A percentile compares a stretch with the other conserved stretches of the same genome.
Evolutionary conservation across 2,888 invertebrate genomes (phyloP).

Genomic region (Hirtodrosophila histrioides): DNA sequence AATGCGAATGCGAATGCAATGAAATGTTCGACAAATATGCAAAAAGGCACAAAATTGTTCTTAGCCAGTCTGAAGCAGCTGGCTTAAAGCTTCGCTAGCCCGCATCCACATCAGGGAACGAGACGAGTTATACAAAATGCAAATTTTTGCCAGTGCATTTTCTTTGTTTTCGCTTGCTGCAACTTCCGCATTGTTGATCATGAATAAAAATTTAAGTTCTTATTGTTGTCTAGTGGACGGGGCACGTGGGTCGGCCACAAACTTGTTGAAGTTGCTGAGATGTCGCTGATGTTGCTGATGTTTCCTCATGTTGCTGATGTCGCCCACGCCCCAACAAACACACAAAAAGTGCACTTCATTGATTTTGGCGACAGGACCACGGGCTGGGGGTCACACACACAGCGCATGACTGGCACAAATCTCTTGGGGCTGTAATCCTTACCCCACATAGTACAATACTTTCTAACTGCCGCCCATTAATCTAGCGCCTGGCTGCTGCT

Average conservation of each 20-base stretch:
- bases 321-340: slow-evolving; percentile 46
- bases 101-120: slow-evolving; percentile 45
- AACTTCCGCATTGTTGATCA: slow-evolving; percentile 81
- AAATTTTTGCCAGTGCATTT: slow-evolving; percentile 71
- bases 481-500: slow-evolving; percentile 53
- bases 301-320: slow-evolving; percentile 29
- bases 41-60: slow-evolving; percentile 30
- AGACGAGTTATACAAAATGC: slow-evolving; percentile 47
- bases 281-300: slow-evolving; percentile 17
- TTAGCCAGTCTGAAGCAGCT: slow-evolving; percentile 5
- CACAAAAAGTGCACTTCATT: slow-evolving; percentile 62
- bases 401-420: slow-evolving; percentile 39
- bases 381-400: slow-evolving; percentile 32
- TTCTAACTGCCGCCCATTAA: slow-evolving; percentile 75
- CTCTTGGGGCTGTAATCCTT: slow-evolving; percentile 24
- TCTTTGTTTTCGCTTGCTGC: slow-evolving; percentile 67
- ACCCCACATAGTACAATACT: slow-evolving; percentile 48
- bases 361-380: slow-evolving; percentile 44
- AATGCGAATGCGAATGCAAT: slow-evolving; percentile 29
- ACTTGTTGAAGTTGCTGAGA: slow-evolving; percentile 28
- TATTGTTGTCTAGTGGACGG: slow-evolving; percentile 65
- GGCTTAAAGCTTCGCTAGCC: slow-evolving; percentile 38
- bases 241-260: slow-evolving; percentile 65
- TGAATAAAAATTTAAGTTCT: slow-evolving; percentile 80
- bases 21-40: slow-evolving; percentile 50